Base-by-base conservation (phyloP, 2,888 invertebrate genomes). In the Pandemis heparana region DNA sequence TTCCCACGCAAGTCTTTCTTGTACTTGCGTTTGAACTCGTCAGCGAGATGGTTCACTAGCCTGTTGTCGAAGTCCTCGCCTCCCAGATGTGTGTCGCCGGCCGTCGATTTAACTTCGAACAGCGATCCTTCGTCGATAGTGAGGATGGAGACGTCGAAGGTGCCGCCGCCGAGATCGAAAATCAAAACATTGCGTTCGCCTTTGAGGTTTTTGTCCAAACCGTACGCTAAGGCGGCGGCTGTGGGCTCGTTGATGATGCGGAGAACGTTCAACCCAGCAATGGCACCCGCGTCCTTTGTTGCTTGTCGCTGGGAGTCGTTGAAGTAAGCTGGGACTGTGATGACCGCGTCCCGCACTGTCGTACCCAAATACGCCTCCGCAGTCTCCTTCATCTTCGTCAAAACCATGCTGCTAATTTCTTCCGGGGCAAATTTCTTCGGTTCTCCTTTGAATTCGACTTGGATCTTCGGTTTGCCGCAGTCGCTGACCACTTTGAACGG, bases 1-100 rank as follows among this genome's bases (percentile, higher is more conserved):
- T 96, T 96, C 14, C 86, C 87, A 23, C 91, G 87, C 59, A 97
- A 77, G 81, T 97, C 96, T 73, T 96, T 96, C 75, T 92, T 95
- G 88, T 91, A 95, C 80, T 96, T 96, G 1, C 96, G 86, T 84
- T 95, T 95, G 87, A 96, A 96, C 84, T 96, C 96, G 18, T 96
- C 95, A 41, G 94, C 92, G 67, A 96, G 92, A 80, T 96, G 95
- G 70, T 91, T 95, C 23, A 96, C 96, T 76, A 96, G 85, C 70
- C 96, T 85, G 83, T 95, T 95, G 83, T 95, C 79, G 76, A 92
- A 92, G 87, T 96, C 96, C 86, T 96, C 96, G 38, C 97, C 97
- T 60, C 97, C 97, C 75, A 97, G 93, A 84, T 97, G 97, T 10
- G 97, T 97, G 82, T 97, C 97, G 41, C 97, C 97, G 69, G 97